phyloP scores from a whole-genome alignment of 2,888 invertebrate genomes.

The Clitarchus hookeri region DNA sequence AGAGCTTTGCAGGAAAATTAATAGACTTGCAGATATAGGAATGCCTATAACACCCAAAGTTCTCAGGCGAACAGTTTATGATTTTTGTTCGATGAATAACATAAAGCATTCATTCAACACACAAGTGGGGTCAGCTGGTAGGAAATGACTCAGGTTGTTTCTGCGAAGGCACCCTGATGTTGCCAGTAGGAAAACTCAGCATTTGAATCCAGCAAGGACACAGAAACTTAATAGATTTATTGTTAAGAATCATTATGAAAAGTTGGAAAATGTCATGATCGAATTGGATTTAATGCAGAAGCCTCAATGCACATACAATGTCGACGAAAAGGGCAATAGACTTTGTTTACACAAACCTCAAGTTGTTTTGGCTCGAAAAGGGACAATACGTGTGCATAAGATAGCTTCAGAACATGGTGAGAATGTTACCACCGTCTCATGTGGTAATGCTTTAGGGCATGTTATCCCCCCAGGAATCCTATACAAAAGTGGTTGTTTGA shows the following conservation, averaged over 20 bases:
- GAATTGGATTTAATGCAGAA: no score
- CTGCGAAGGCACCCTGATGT: no score
- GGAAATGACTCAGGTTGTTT: slow-evolving; percentile 44
- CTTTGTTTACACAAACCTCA: slow-evolving; percentile 48
- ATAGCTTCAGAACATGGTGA: slow-evolving; percentile 49
- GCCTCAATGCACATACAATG: slow-evolving; percentile 48
- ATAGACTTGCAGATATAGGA: no score
- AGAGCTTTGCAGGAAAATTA: no score
- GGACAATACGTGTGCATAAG: slow-evolving; percentile 47
- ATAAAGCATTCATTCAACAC: neutral
- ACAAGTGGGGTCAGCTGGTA: slow-evolving; percentile 35
- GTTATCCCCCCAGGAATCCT: slow-evolving; percentile 49
- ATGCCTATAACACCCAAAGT: no score
- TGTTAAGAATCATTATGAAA: slow-evolving; percentile 46
- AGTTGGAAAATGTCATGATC: slow-evolving; percentile 43
- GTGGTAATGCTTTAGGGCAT: slow-evolving; percentile 48
- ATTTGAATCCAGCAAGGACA: no score
- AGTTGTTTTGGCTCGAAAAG: slow-evolving; percentile 47
- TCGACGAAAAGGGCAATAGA: slow-evolving; percentile 49
- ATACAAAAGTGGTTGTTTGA: slow-evolving; percentile 43
- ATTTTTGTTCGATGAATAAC: neutral
- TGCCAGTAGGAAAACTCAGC: no score
- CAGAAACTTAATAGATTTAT: slow-evolving; percentile 46
- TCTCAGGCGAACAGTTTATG: neutral
- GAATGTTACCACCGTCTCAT: slow-evolving; percentile 49